Percentiles rank a stretch among this genome's conserved stretches.
These are phyloP conservation scores for Cyprinodon brontotheroides DNA, from an alignment of 2,113 vertebrate genomes.

Conservation along the genomic window DNA sequence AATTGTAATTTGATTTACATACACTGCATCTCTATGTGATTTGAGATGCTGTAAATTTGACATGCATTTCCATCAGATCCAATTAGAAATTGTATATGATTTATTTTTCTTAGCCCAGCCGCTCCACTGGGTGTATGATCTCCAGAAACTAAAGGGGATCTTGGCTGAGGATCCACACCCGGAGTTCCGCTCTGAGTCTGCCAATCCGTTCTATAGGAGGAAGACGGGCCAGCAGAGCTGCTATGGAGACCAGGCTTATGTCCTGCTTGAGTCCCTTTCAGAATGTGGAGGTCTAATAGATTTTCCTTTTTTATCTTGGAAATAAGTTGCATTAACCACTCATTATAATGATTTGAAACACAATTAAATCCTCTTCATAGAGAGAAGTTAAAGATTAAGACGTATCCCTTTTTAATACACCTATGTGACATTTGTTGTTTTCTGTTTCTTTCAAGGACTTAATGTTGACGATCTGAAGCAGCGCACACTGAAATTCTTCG, in stretches of 20 bases:
- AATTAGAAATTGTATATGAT: not conserved
- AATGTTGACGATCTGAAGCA: constrained; percentile 73
- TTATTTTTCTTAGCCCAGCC: constrained; percentile 67
- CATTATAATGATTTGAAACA: not conserved
- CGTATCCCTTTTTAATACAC: not conserved
- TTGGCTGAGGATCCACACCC: constrained; percentile 67
- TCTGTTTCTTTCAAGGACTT: constrained; percentile 58
- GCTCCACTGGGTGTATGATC: constrained; percentile 80
- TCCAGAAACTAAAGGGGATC: constrained; percentile 69
- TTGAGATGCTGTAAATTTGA: not conserved
- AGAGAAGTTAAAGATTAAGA: not conserved
- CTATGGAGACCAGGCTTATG: constrained; percentile 79
- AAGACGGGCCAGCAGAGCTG: constrained; percentile 77
- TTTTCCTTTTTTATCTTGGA: not conserved
- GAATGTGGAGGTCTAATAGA: constrained; percentile 70
- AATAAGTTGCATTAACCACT: not conserved
- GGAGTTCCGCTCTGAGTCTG: constrained; percentile 71
- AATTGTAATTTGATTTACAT: too few relatives aligned
- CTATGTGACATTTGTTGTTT: not conserved
- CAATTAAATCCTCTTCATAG: too few relatives aligned
- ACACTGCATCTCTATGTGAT: too few relatives aligned
- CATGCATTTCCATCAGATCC: not conserved
- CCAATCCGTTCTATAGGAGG: constrained; percentile 78
- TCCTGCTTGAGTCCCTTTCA: constrained; percentile 77
- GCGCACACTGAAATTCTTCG: constrained; percentile 74